Conservation (phyloP, 2,797 vertebrate species). For the Gymnodraco acuticeps region DNA sequence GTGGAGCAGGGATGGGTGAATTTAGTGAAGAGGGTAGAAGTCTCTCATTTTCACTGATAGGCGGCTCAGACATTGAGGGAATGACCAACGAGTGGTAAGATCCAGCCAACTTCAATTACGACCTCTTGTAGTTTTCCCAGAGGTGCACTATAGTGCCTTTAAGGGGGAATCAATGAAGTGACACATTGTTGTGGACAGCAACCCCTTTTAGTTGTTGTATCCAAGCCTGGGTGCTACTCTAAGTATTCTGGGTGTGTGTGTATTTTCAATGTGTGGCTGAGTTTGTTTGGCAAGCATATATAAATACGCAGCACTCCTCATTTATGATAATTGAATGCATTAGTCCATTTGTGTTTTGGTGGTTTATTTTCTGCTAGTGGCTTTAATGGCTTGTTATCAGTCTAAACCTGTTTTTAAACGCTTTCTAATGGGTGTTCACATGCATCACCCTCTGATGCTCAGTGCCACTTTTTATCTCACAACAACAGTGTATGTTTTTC, state of each 20-base stretch:
- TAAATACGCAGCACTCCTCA: slow-evolving; percentile 50
- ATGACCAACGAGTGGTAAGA: slow-evolving; percentile 73
- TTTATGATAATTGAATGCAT: slow-evolving; percentile 78
- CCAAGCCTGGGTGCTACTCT: slow-evolving; percentile 52
- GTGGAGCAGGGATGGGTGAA: slow-evolving; percentile 42
- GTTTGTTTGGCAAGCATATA: slow-evolving; percentile 52
- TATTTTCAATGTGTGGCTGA: slow-evolving; percentile 25
- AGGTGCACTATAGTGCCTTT: slow-evolving; percentile 76
- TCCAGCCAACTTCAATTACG: slow-evolving; percentile 82
- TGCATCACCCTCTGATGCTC: slow-evolving; percentile 49
- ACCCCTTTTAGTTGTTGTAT: slow-evolving; percentile 76
- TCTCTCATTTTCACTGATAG: slow-evolving; percentile 78
- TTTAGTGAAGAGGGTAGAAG: slow-evolving; percentile 69
- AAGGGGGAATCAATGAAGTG: slow-evolving; percentile 83
- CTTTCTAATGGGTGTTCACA: slow-evolving; percentile 67
- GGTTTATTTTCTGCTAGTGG: slow-evolving; percentile 73
- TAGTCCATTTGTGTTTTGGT: slow-evolving; percentile 75
- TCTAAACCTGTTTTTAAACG: slow-evolving; percentile 75
- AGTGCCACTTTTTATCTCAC: slow-evolving; percentile 34
- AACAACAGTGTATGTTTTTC: slow-evolving; percentile 33
- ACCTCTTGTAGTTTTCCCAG: slow-evolving; percentile 77
- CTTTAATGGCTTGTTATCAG: slow-evolving; percentile 78
- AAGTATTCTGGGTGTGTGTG: slow-evolving; percentile 27
- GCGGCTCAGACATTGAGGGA: slow-evolving; percentile 71
- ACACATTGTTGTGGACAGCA: slow-evolving; percentile 84